Base-by-base conservation (phyloP, 2,113 vertebrate genomes). In the Alexandromys fortis region DNA sequence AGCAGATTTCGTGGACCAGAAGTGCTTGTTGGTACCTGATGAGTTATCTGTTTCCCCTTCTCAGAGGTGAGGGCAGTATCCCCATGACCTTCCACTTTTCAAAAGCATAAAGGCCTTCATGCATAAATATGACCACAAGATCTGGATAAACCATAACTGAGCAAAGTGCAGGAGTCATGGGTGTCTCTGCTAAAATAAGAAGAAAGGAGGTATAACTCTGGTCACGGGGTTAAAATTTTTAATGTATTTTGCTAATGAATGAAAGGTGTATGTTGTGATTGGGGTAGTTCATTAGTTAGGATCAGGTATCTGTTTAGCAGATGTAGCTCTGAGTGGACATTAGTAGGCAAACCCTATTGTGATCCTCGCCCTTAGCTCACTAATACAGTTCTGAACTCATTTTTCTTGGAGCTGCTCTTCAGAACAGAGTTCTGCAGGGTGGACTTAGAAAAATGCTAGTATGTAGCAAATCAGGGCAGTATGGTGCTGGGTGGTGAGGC, bases 241-340 rank as follows among this genome's bases (percentile, higher is more conserved):
- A n/a, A 73, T 65, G 35, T 89, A 7, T 68, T 96, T 91, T 91
- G 35, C 91, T 86, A 86, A 75, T 82, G 28, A 94, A 73, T 95
- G 65, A 86, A 87, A 73, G 72, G 78, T 94, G 38, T 35, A 16
- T 58, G 55, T 86, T 49, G 22, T 93, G 58, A 58, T 38, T 63
- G 10, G 72, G 38, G 24, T 81, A 58, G n/a, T 95, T 90, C 33
- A 91, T 38, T 91, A 61, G 22, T 70, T 19, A 65, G 55, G 73
- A 65, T 89, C 52, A 95, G 28, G 49, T 89, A 91, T 94, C 94
- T 86, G 55, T 94, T 73, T 58, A 26, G 58, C 89, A 47, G 49
- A 47, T 77, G 3, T 81, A 94, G 13, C 88, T 63, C 92, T 68
- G 30, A 94, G 72, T 89, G 88, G 72, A 89, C 49, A 45, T 45